These are phyloP conservation scores for Empis stercorea DNA, from an alignment of 2,888 invertebrate species.

Conservation along the genomic window DNA sequence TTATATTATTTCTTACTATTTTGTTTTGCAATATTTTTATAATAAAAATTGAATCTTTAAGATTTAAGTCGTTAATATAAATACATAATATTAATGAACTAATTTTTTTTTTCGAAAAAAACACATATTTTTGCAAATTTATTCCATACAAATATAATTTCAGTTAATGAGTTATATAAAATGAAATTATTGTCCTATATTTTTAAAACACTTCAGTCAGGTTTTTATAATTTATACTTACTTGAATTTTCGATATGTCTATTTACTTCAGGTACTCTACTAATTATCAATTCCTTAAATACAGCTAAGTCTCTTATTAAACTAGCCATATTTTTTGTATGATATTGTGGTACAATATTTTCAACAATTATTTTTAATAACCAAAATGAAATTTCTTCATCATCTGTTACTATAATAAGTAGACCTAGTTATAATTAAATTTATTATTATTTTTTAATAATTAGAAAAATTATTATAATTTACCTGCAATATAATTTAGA, in stretches of 20 bases:
- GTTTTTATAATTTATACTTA: constrained; percentile 25
- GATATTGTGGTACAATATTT: constrained; percentile 77
- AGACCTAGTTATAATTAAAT: constrained; percentile 48
- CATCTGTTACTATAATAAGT: constrained; percentile 71
- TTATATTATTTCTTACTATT: too few species aligned
- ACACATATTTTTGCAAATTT: too few species aligned
- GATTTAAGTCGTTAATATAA: too few species aligned
- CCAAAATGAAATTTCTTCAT: constrained; percentile 89
- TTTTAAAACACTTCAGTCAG: too few species aligned
- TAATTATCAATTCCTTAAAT: constrained; percentile 71
- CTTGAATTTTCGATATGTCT: constrained; percentile 65
- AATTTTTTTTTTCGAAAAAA: too few species aligned
- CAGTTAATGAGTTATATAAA: too few species aligned
- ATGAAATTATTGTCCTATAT: neutral
- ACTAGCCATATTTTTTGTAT: constrained; percentile 80
- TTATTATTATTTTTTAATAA: too few species aligned
- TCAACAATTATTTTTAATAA: constrained; percentile 79
- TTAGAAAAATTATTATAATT: constrained; percentile 12
- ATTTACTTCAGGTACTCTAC: constrained; percentile 68
- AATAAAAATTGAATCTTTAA: too few species aligned
- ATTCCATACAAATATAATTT: too few species aligned
- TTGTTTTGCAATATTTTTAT: too few species aligned
- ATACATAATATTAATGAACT: too few species aligned
- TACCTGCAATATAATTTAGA: constrained; percentile 79
- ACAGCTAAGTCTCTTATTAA: constrained; percentile 81